Conservation (phyloP, 2,888 invertebrate species). For the Phragmatobia fuliginosa region DNA sequence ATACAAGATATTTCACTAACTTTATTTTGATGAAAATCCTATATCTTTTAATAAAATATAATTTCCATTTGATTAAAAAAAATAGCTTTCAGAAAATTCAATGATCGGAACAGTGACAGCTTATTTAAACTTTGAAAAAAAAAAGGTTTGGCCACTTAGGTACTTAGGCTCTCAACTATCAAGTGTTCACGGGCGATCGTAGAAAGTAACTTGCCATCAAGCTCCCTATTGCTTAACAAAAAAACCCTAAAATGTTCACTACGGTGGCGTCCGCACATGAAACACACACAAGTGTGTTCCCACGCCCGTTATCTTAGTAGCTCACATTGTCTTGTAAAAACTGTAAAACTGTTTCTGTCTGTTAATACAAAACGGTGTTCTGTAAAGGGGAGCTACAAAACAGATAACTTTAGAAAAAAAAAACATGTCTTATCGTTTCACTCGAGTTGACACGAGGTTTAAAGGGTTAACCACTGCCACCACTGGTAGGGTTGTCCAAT, state of each 20-base stretch:
- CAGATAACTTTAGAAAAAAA: neutral
- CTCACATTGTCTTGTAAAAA: slow-evolving; percentile 12
- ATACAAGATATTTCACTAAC: neutral
- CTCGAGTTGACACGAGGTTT: slow-evolving; percentile 2
- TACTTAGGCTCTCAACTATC: too few species aligned
- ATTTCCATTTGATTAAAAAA: too few species aligned
- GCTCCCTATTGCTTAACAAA: neutral
- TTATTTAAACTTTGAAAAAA: too few species aligned
- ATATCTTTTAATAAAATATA: too few species aligned
- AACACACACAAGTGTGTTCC: neutral
- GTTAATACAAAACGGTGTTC: neutral
- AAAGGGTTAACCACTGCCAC: neutral
- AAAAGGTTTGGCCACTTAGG: too few species aligned
- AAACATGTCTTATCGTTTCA: neutral
- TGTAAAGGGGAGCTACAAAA: neutral
- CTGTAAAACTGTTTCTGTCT: neutral
- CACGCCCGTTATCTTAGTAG: slow-evolving; percentile 4
- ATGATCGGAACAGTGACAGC: too few species aligned
- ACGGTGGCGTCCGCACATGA: neutral
- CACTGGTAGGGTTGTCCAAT: neutral
- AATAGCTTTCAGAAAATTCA: too few species aligned
- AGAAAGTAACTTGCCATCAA: too few species aligned
- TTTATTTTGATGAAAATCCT: too few species aligned
- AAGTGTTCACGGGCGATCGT: too few species aligned
- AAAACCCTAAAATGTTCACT: neutral